Base-by-base conservation (phyloP, 2,113 vertebrate species). In the rabbit (Oryctolagus cuniculus) region DNA sequence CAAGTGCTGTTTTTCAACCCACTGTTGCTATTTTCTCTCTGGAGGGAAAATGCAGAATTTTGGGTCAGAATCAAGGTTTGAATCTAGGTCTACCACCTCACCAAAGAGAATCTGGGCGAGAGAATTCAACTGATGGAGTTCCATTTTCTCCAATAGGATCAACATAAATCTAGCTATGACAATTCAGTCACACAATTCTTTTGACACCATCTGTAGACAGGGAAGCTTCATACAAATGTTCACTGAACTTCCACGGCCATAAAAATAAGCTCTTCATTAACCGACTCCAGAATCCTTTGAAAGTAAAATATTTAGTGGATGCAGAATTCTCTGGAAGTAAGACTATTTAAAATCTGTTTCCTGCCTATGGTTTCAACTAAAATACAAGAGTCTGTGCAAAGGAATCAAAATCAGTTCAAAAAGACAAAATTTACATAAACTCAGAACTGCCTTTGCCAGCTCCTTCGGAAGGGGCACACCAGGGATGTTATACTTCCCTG, bases 371-470 rank as follows among this genome's bases (percentile, higher is more conserved):
- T 92, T 92, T 74, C 38, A 31, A 38, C 5, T n/a, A 34, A 91
- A 75, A 70, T 38, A 51, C 19, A 92, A 94, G 29, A 96, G 27
- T 24, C 34, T 90, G 49, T 81, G 49, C 4, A 77, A 27, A 36
- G 10, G 2, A n/a, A 44, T 77, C 34, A 83, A 92, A 94, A 44
- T 36, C 24, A 63, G 66, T 24, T 94, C 63, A 78, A 78, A 44
- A 88, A 81, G 49, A 85, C 63, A 93, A 85, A 95, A 85, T 44
- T 79, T 55, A 84, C 13, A 81, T 24, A 81, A 77, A 87, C 29
- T 93, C 16, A 83, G 70, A 74, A 58, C n/a, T 15, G 13, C 17
- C 27, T 84, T 38, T 77, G 27, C 21, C 53, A 80, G 2, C 36
- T 34, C 36, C 49, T 77, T 22, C 49, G 88, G 21, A 78, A 81